Conservation (phyloP, 2,113 vertebrate species). For the Bos javanicus region DNA sequence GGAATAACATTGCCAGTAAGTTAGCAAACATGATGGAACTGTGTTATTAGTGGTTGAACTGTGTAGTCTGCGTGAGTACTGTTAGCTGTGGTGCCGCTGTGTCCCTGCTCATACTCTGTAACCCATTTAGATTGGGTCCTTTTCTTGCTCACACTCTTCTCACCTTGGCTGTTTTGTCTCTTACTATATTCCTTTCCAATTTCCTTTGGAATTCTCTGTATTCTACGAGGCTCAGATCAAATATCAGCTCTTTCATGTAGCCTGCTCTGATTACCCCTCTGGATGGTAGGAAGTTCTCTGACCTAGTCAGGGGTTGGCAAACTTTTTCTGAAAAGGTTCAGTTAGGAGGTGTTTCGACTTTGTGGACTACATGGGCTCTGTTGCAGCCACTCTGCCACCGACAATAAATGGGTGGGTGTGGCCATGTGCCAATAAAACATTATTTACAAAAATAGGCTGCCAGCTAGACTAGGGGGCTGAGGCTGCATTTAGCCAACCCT, state of each 20-base stretch:
- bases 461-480: background rate
- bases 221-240: background rate
- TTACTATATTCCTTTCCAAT: background rate
- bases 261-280: background rate
- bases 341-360: background rate
- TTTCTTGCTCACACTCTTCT: background rate
- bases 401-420: background rate
- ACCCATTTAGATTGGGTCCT: background rate
- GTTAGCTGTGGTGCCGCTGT: background rate
- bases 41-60: background rate
- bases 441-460: background rate
- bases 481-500: background rate
- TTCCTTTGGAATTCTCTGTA: background rate
- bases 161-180: background rate
- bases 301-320: background rate
- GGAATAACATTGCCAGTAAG: background rate
- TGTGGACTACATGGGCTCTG: background rate
- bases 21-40: background rate
- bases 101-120: background rate
- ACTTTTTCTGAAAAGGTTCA: background rate
- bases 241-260: background rate
- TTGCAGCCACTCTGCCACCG: background rate
- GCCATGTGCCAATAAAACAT: background rate
- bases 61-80: background rate
- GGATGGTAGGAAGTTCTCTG: background rate